A percentile compares a stretch with the other conserved stretches of the same genome.
Conservation (phyloP, 1,140 invertebrate genomes). For the Hetaerina americana region DNA sequence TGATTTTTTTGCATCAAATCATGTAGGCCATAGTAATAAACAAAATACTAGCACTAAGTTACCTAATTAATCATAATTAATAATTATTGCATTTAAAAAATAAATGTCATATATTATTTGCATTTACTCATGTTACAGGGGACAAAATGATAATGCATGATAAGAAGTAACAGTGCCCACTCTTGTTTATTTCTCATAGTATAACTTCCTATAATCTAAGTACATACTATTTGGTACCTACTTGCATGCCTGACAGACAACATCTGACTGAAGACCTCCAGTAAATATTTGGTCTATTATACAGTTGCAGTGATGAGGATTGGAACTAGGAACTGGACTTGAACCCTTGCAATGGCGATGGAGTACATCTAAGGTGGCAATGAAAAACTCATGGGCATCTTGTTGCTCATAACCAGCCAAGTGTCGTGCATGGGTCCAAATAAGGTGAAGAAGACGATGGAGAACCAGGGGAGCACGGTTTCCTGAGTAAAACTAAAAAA, state of each 20-base stretch:
- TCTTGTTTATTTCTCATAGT: no score
- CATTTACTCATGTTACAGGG: no score
- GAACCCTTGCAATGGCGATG: conserved; percentile 61
- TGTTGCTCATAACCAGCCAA: conserved; percentile 95
- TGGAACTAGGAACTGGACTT: conserved; percentile 21
- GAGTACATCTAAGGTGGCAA: conserved; percentile 83
- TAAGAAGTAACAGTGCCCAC: no score
- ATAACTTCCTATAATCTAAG: no score
- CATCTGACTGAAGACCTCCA: conserved; percentile 89
- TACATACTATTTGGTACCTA: conserved; percentile 33
- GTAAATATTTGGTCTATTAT: conserved; percentile 98
- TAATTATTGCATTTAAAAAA: no score
- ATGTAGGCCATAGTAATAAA: no score
- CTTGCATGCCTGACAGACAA: conserved; percentile 91
- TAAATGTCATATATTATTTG: no score
- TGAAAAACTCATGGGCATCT: conserved; percentile 98
- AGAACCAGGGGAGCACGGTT: conserved; percentile 75
- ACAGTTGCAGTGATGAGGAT: conserved; percentile 75
- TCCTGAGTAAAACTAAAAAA: conserved; percentile 76
- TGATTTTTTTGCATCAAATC: no score
- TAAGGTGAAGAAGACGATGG: conserved; percentile 77
- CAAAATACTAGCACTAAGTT: no score
- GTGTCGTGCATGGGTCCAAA: conserved; percentile 93
- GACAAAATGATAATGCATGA: no score
- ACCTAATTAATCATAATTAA: no score